Evolutionary conservation across 2,113 vertebrate genomes (phyloP).

Genomic region (Sander lucioperca): DNA sequence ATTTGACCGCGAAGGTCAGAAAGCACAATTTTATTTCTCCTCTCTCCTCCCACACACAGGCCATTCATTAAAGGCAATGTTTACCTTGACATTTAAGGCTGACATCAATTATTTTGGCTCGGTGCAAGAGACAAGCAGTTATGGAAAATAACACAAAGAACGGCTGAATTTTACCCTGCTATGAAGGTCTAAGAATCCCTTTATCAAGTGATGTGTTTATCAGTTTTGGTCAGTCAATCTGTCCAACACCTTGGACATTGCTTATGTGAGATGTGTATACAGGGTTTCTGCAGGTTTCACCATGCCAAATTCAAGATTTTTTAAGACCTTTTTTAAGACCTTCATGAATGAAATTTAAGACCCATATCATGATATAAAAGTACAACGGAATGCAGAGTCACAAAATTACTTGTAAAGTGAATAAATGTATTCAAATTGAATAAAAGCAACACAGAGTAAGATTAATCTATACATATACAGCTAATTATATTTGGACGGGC

Average conservation of each 20-base stretch:
- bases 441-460: no score
- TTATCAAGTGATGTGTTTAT: background rate
- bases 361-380: no score
- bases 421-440: no score
- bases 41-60: constrained; percentile 35
- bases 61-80: constrained; percentile 57
- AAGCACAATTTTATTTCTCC: constrained; percentile 39
- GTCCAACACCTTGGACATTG: background rate
- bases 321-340: no score
- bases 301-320: no score
- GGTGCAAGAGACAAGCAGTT: background rate
- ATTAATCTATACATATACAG: no score
- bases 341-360: no score
- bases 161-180: background rate
- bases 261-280: background rate
- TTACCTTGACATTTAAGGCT: constrained; percentile 63
- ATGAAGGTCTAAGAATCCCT: background rate
- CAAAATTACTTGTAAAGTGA: no score
- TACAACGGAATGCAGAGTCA: no score
- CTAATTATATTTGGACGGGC: no score
- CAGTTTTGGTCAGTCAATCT: background rate
- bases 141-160: constrained; percentile 3
- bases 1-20: constrained; percentile 61
- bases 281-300: no score
- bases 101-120: constrained; percentile 38